phyloP scores from a whole-genome alignment of 1,140 invertebrate species.

The Diachasmimorpha longicaudata region DNA sequence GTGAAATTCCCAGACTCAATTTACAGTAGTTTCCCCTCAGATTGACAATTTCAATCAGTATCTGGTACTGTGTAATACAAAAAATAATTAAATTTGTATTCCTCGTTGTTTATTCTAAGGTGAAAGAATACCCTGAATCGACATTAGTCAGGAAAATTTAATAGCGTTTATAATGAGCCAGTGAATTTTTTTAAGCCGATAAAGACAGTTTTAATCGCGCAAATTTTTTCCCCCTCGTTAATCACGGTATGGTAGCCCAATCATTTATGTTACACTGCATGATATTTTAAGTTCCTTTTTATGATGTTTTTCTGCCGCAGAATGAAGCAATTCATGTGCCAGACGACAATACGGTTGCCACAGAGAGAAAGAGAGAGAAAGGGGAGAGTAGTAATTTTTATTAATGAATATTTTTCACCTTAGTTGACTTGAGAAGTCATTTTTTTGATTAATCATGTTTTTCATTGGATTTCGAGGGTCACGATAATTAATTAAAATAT shows the following conservation, averaged over 20 bases:
- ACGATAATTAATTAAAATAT: not conserved
- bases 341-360: not conserved
- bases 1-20: too few relatives aligned
- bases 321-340: conserved; percentile 3
- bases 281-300: conserved; percentile 1
- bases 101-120: not conserved
- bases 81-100: not conserved
- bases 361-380: not conserved
- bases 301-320: not conserved
- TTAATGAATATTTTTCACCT: not conserved
- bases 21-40: too few relatives aligned
- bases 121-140: not conserved
- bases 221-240: not conserved
- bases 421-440: not conserved
- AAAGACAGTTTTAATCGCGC: not conserved
- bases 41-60: not conserved
- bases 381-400: not conserved
- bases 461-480: not conserved
- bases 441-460: not conserved
- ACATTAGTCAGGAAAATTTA: not conserved
- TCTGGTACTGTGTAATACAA: not conserved
- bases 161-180: not conserved
- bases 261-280: not conserved
- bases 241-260: not conserved
- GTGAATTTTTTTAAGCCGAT: not conserved